Base-by-base conservation (phyloP, 2,888 invertebrate species). In the Tachystola acroxantha region DNA sequence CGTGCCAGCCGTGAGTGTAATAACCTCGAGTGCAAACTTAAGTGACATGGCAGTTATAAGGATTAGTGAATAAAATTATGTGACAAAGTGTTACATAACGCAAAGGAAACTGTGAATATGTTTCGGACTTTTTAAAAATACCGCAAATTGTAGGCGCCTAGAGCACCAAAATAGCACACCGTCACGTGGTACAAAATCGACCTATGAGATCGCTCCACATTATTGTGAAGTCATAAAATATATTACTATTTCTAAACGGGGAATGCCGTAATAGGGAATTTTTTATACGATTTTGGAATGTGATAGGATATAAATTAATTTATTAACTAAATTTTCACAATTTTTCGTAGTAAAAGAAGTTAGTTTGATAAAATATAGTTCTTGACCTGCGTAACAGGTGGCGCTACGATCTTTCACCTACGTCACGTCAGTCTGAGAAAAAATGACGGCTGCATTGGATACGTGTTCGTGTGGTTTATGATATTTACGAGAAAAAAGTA, bases 381-480 rank as follows among this genome's bases (percentile, higher is more conserved):
- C 44, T 22, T 38, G 46, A 39, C 35, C 26, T 36, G 36, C 39
- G 39, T 46, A 57, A 61, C 55, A 82, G 84, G 66, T 82, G 84
- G 81, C 82, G 76, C 64, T 66, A 46, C 51, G 40, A 48, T 54
- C 65, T 50, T 49, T 51, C 52, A 61, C 50, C 59, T 64, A 74
- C 73, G 82, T 84, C 86, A 74, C 73, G 82, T 84, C 86, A 86
- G 86, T 86, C n/a, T 76, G 57, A 64, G 75, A 77, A 81, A 87
- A 87, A 87, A 88, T 88, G 87, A 87, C 82, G 85, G 79, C 82
- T 82, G 65, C 64, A 62, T 79, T 85, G 68, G 80, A 85, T 86
- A 86, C 85, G 85, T 86, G 84, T 87, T 81, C 82, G 64, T 76
- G 80, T 82, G 69, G 74, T 78, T 84, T 85, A 85, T 85, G 85